These are phyloP conservation scores for Crypturellus undulatus DNA, from an alignment of 2,113 vertebrate species.

Conservation along the genomic window DNA sequence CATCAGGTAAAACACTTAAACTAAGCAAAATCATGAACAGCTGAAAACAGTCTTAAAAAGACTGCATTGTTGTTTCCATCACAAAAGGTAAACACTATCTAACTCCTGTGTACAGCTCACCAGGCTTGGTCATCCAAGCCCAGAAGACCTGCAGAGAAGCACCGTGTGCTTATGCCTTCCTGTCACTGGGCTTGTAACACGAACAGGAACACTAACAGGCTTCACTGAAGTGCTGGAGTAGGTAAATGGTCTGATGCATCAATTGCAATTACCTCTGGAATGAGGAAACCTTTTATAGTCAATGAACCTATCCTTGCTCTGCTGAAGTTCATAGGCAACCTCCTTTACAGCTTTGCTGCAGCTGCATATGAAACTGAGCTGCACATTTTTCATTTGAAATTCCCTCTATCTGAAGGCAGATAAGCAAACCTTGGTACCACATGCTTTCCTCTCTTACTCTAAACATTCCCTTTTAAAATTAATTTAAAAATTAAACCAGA, in stretches of 20 bases:
- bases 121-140: background rate
- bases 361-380: background rate
- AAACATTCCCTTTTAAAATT: background rate
- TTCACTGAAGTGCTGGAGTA: background rate
- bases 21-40: background rate
- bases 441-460: background rate
- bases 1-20: background rate
- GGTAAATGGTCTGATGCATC: background rate
- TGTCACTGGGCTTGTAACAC: background rate
- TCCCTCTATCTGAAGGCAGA: background rate
- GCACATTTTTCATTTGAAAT: background rate
- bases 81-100: background rate
- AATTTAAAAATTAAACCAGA: background rate
- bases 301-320: background rate
- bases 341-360: background rate
- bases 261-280: background rate
- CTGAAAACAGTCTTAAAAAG: background rate
- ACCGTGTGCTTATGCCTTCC: rapidly evolving
- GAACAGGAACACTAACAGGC: background rate
- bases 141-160: background rate
- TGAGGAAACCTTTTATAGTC: background rate
- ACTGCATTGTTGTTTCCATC: background rate
- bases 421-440: background rate
- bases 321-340: background rate
- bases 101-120: background rate